phyloP scores from a whole-genome alignment of 2,113 vertebrate species.

The Ptilonorhynchus violaceus region DNA sequence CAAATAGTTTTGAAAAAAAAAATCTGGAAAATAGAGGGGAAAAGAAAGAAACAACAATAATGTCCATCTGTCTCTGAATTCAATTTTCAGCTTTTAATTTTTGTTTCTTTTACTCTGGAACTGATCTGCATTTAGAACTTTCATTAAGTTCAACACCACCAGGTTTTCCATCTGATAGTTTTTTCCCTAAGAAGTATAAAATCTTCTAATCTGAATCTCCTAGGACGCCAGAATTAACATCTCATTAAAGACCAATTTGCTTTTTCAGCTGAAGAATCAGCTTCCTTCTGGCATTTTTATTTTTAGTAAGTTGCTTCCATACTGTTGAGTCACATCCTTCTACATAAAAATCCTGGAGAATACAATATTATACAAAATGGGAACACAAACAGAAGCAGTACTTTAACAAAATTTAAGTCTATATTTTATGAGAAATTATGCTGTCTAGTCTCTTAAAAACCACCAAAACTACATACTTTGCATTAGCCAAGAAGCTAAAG shows the following conservation, averaged over 20 bases:
- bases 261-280: conserved; percentile 40
- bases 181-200: conserved; percentile 10
- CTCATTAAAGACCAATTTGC: conserved; percentile 51
- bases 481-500: not conserved
- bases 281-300: conserved; percentile 48
- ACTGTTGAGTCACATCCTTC: conserved; percentile 35
- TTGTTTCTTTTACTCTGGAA: not conserved
- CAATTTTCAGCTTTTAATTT: not conserved
- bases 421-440: not conserved
- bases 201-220: conserved; percentile 27
- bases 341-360: not conserved
- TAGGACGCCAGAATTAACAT: conserved; percentile 39
- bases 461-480: not conserved
- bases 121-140: not conserved
- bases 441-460: not conserved
- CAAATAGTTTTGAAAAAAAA: not conserved
- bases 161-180: not conserved
- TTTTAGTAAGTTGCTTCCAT: conserved; percentile 29
- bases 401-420: not conserved
- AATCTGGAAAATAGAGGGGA: not conserved
- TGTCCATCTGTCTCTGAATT: not conserved
- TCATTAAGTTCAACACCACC: not conserved
- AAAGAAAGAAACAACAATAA: not conserved
- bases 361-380: not conserved
- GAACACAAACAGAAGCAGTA: not conserved